phyloP scores from a whole-genome alignment of 1,140 invertebrate genomes.

The Sarcophaga bullata region DNA sequence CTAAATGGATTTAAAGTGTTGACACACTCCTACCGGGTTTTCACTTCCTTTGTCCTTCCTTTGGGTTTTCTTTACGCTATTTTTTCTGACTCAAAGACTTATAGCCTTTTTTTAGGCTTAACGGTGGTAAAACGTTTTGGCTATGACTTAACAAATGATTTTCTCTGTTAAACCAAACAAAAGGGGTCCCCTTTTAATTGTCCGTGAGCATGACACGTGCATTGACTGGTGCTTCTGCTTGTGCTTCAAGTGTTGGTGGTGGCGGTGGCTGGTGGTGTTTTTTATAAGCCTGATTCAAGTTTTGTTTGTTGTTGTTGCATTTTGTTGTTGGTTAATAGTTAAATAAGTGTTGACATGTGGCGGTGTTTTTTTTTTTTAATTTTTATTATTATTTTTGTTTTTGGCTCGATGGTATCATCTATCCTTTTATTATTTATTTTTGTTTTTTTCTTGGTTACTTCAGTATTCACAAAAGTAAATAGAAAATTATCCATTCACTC shows the following conservation, averaged over 20 bases:
- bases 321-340: neutral
- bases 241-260: neutral
- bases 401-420: slow-evolving; percentile 6
- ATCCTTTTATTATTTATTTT: too few species aligned
- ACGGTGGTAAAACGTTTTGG: slow-evolving; percentile 24
- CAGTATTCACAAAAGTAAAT: too few species aligned
- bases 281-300: neutral
- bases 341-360: slow-evolving; percentile 13
- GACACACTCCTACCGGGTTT: slow-evolving; percentile 12
- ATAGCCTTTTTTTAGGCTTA: neutral
- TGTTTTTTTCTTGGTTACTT: neutral
- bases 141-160: slow-evolving; percentile 9
- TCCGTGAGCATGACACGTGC: slow-evolving; percentile 14
- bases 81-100: neutral
- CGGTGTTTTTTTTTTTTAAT: neutral
- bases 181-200: neutral
- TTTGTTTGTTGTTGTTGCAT: slow-evolving; percentile 24
- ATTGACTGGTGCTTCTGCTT: neutral
- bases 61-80: neutral
- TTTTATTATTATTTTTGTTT: too few species aligned
- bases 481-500: neutral
- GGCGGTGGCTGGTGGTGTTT: neutral
- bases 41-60: neutral
- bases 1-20: slow-evolving; percentile 4
- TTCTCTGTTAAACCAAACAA: neutral